Conservation (phyloP, 2,888 invertebrate species). For the Teinopalpus imperialis region DNA sequence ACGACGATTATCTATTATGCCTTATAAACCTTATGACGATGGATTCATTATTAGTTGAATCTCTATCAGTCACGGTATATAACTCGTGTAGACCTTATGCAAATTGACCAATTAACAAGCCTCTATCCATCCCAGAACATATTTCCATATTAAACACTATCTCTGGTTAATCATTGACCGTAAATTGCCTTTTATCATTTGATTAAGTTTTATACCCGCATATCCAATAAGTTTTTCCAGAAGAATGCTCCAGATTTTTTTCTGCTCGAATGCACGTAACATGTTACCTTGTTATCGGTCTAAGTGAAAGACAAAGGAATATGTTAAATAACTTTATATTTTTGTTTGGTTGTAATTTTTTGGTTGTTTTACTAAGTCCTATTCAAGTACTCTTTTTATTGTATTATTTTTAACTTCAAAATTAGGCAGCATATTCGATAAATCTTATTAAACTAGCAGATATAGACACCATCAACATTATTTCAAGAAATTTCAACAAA, state of each 20-base stretch:
- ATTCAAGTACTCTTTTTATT: no score
- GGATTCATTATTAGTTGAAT: background rate
- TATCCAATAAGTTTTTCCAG: background rate
- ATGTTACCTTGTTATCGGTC: background rate
- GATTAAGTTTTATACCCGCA: background rate
- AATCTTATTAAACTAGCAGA: no score
- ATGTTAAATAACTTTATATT: no score
- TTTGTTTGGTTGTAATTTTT: no score
- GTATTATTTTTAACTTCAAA: no score
- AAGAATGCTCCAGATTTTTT: background rate
- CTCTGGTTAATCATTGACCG: background rate
- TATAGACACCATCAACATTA: no score
- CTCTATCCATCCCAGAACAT: background rate
- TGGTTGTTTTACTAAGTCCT: no score
- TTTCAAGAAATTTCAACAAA: no score
- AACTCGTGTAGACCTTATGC: background rate
- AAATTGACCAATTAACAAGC: background rate
- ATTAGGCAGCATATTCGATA: no score
- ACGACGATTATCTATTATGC: no score
- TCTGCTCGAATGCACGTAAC: background rate
- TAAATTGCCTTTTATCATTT: background rate
- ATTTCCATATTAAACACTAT: slow-evolving; percentile 7
- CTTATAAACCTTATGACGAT: no score
- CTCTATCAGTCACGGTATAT: background rate
- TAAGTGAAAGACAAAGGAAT: background rate